Evolutionary conservation across 1,140 invertebrate species (phyloP).

Genomic region (Atta colombica): DNA sequence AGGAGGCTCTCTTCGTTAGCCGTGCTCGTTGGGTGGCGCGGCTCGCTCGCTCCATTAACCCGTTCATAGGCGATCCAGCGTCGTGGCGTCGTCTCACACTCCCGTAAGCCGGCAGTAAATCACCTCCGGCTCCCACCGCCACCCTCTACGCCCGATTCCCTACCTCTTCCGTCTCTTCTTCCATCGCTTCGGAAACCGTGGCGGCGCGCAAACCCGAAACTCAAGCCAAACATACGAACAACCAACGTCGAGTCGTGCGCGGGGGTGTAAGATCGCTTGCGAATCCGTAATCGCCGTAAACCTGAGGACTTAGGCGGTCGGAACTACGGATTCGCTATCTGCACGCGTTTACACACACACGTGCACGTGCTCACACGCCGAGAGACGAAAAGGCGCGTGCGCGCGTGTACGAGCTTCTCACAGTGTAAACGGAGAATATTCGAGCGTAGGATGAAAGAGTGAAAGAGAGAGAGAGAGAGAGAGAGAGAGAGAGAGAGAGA

Average conservation of each 20-base stretch:
- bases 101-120: conserved; percentile 84
- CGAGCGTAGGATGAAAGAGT: conserved; percentile 47
- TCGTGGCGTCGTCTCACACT: conserved; percentile 76
- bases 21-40: conserved; percentile 58
- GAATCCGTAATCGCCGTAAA: conserved; percentile 84
- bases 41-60: conserved; percentile 83
- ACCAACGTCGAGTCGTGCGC: conserved; percentile 67
- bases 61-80: conserved; percentile 83
- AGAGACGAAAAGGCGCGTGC: conserved; percentile 19
- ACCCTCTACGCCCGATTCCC: conserved; percentile 43
- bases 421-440: conserved; percentile 66
- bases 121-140: conserved; percentile 75
- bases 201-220: conserved; percentile 80
- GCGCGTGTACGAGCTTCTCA: conserved; percentile 22
- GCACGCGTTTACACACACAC: conserved; percentile 51
- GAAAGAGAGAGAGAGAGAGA: conserved; percentile 52
- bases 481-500: conserved; percentile 29
- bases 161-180: conserved; percentile 51
- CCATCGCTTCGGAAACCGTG: conserved; percentile 66
- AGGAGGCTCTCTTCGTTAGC: conserved; percentile 61
- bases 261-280: conserved; percentile 77
- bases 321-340: conserved; percentile 75
- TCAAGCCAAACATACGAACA: conserved; percentile 84
- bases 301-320: conserved; percentile 82
- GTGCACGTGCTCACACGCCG: conserved; percentile 6